These are phyloP conservation scores for Trichechus manatus DNA, from an alignment of 2,113 vertebrate species.

Conservation along the genomic window DNA sequence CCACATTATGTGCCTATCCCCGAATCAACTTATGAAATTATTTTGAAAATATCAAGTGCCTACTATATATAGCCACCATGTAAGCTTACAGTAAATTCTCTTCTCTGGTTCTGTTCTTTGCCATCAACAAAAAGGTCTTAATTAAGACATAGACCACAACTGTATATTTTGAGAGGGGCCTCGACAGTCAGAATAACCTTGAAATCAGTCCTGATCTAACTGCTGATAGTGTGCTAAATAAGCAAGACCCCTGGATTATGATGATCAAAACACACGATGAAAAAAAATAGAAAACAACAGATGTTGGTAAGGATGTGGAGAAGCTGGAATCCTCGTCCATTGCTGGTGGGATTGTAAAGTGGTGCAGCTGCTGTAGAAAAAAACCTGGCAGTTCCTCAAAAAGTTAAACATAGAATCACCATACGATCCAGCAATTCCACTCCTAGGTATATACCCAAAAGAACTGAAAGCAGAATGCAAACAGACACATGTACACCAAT, in stretches of 20 bases:
- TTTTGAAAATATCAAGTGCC: constrained; percentile 18
- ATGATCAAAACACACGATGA: background rate
- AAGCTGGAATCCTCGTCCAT: too few relatives aligned
- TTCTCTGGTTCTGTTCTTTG: background rate
- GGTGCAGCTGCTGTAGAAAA: too few relatives aligned
- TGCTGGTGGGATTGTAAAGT: too few relatives aligned
- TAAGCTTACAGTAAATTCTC: background rate
- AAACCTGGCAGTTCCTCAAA: too few relatives aligned
- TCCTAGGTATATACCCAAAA: too few relatives aligned
- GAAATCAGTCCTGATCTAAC: background rate
- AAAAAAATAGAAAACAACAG: too few relatives aligned
- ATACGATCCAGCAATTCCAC: too few relatives aligned
- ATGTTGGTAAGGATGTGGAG: too few relatives aligned
- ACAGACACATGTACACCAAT: too few relatives aligned
- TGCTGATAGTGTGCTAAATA: background rate
- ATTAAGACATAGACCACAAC: background rate
- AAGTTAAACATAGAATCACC: too few relatives aligned
- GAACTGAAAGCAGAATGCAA: too few relatives aligned
- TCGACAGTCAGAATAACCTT: background rate
- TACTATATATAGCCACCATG: background rate
- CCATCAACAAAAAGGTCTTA: background rate
- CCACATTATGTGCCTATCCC: background rate
- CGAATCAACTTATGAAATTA: background rate
- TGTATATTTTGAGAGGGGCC: background rate
- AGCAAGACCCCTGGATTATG: background rate